A percentile compares a stretch with the other conserved stretches of the same genome.
Conservation (phyloP, 2,888 invertebrate species). For the Andricus quercusramuli region DNA sequence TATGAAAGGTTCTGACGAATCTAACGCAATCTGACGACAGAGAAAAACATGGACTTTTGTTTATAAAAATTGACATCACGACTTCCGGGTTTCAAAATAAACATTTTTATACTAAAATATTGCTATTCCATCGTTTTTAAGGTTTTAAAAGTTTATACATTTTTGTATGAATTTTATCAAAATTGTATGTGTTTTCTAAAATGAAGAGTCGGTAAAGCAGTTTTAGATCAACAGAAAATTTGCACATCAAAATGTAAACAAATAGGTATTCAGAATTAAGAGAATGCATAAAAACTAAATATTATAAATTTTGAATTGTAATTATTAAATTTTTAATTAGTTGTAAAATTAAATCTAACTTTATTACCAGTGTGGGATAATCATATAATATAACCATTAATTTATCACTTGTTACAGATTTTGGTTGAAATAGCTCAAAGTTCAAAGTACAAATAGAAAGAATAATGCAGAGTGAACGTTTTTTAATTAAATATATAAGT, state of each 20-base stretch:
- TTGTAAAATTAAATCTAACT: background rate
- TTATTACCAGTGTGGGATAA: background rate
- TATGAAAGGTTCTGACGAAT: no score
- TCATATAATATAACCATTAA: background rate
- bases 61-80: background rate
- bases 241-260: background rate
- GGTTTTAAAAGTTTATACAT: background rate
- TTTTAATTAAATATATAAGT: slow-evolving; percentile 78
- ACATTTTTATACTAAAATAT: background rate
- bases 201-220: background rate
- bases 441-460: background rate
- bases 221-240: background rate
- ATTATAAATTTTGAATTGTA: background rate
- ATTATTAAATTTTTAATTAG: background rate
- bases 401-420: background rate
- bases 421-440: background rate
- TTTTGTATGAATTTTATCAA: background rate
- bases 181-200: background rate
- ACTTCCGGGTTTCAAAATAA: background rate
- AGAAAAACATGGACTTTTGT: background rate
- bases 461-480: slow-evolving; percentile 78
- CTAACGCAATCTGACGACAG: background rate
- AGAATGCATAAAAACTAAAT: background rate
- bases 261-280: background rate
- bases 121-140: background rate